These are phyloP conservation scores for Helicoverpa zea DNA, from an alignment of 1,140 invertebrate species.

Conservation along the genomic window DNA sequence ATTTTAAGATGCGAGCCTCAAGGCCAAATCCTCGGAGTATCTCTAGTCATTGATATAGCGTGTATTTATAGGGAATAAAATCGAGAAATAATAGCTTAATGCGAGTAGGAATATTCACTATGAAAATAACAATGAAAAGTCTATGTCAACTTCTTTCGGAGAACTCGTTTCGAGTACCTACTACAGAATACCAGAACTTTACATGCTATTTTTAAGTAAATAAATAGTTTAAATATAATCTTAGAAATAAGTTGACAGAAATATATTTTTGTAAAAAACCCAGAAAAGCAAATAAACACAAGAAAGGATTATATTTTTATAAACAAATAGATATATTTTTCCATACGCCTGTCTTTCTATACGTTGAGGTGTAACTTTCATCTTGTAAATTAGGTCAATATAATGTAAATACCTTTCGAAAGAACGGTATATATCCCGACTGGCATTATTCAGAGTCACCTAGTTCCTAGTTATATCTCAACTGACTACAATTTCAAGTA, in stretches of 20 bases:
- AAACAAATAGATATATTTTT: slow-evolving; percentile 44
- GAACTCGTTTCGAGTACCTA: background rate
- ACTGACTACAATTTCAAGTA: background rate
- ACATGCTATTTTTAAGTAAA: slow-evolving; percentile 4
- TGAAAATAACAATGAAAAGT: too few relatives aligned
- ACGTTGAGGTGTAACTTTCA: background rate
- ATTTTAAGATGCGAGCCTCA: background rate
- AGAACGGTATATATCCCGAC: slow-evolving; percentile 10
- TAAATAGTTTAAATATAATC: background rate
- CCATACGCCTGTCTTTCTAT: background rate
- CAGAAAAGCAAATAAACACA: slow-evolving; percentile 46
- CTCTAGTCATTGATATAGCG: too few relatives aligned
- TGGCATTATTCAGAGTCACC: slow-evolving; percentile 71
- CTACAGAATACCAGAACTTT: background rate
- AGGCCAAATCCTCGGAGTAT: too few relatives aligned
- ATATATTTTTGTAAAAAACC: slow-evolving; percentile 61
- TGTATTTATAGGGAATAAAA: too few relatives aligned
- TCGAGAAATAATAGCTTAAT: too few relatives aligned
- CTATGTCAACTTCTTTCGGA: too few relatives aligned
- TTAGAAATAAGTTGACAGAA: slow-evolving; percentile 40
- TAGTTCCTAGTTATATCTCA: slow-evolving; percentile 69
- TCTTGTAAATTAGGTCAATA: background rate
- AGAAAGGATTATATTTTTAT: slow-evolving; percentile 49
- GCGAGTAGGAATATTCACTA: too few relatives aligned
- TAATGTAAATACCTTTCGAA: background rate